These are phyloP conservation scores for Labrus mixtus DNA, from an alignment of 2,113 vertebrate species.

Conservation along the genomic window DNA sequence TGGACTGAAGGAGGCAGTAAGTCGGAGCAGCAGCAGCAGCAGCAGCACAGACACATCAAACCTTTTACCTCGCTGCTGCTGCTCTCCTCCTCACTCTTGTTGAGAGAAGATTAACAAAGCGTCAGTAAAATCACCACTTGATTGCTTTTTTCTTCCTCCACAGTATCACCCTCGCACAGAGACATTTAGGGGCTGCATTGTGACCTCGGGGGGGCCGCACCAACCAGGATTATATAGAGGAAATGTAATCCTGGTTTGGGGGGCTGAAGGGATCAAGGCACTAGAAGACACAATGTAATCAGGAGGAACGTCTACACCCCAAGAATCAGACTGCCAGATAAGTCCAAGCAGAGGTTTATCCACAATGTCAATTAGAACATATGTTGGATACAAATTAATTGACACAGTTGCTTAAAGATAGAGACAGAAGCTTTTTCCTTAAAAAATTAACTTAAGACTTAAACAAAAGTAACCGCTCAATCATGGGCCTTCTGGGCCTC, in stretches of 20 bases:
- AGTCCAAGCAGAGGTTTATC: conserved; percentile 58
- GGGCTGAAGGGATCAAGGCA: conserved; percentile 67
- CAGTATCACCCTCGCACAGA: conserved; percentile 31
- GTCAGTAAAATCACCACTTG: conserved; percentile 44
- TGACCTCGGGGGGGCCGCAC: conserved; percentile 33
- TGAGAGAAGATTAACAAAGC: conserved; percentile 62
- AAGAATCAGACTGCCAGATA: conserved; percentile 58
- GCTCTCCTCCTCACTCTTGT: conserved; percentile 34
- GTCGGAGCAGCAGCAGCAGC: conserved; percentile 49
- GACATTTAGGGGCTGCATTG: conserved; percentile 46
- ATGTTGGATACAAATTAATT: conserved; percentile 28
- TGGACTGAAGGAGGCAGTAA: conserved; percentile 60
- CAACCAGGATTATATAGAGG: conserved; percentile 57
- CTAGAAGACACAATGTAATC: conserved; percentile 68
- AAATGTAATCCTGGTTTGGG: conserved; percentile 74
- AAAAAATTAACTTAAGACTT: too few species aligned
- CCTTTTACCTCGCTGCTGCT: conserved; percentile 32
- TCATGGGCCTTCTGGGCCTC: too few species aligned
- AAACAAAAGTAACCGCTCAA: too few species aligned
- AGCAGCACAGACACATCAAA: conserved; percentile 37
- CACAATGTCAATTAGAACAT: conserved; percentile 59
- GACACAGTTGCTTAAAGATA: background rate
- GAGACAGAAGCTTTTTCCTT: background rate
- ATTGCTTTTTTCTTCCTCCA: conserved; percentile 32
- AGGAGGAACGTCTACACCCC: conserved; percentile 56